Base-by-base conservation (phyloP, 2,113 vertebrate species). In the Otocyon megalotis region DNA sequence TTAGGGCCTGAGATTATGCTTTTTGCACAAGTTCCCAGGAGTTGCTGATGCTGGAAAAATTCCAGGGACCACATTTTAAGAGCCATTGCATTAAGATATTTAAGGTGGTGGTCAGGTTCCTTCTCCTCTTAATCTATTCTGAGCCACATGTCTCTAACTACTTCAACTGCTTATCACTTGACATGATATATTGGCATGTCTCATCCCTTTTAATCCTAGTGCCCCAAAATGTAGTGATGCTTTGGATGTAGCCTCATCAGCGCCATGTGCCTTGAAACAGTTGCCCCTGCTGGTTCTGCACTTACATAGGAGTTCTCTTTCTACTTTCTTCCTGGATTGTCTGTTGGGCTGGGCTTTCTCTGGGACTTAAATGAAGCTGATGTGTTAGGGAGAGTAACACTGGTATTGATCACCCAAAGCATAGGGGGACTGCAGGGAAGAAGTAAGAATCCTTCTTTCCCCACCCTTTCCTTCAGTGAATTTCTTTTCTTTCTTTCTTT, bases 91-190 rank as follows among this genome's bases (percentile, higher is more conserved):
- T 88, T 88, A 63, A 63, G 67, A 32, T 85, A 84, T 54, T 92
- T 91, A 88, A 69, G 58, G 26, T 60, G 26, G 54, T 67, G 50
- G 82, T 79, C 22, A 74, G 37, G 32, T 69, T 96, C 74, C 69
- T 89, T 86, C 28, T 95, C 22, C 5, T n/a, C 22, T 76, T 84
- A 91, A n/a, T 81, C 28, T 95, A 81, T 43, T 43, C 37, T 96
- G 71, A 96, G 84, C 32, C 58, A 79, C 20, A 26, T 35, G 69
- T 87, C 32, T 20, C 30, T 53, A 17, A 22, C 60, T 28, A 24
- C 15, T 28, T 80, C 13, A 85, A 19, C 32, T 84, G 2, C 30
- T 30, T 76, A 4, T n/a, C 37, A 20, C n/a, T 63, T 65, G 54
- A 50, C 37, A 54, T 54, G 92, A 72, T 89, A 48, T 80, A 84